Evolutionary conservation across 1,140 invertebrate genomes (phyloP), one percentile per base, ranked within the genome.

Genomic region (Sitophilus oryzae): DNA sequence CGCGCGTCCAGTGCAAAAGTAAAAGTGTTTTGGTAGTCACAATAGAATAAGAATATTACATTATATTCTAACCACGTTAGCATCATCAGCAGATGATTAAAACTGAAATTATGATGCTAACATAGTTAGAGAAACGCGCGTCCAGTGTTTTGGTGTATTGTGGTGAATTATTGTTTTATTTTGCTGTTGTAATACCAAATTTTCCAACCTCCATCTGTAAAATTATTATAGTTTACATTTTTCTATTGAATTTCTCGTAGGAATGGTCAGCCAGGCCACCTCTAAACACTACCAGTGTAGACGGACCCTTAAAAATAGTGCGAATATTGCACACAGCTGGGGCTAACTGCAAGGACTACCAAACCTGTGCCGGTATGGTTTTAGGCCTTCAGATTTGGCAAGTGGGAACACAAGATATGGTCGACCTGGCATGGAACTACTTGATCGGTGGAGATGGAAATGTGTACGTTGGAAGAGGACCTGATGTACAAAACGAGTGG

Each of bases 381-480:
- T 59, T 66, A 3, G 60, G 66, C 20, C 65, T 74, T 11, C 75
- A 77, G 67, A 65, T 67, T 35, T 61, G 63, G 25, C 69, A 73
- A 5, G 66, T 75, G 15, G 59, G 58, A 0, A 46, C 34, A 11
- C 15, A 22, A 4, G 63, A 68, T 25, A 69, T 66, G 49, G 43
- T 44, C 22, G 73, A 77, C 52, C 73, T 71, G 62, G 75, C 75
- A 25, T 85, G 83, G 61, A 88, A 80, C 66, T 88, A 87, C 63
- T 51, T 84, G 42, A 77, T 86, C 36, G 84, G 82, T 11, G 82
- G 81, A 46, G 83, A 86, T 60, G 82, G 80, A 0, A 73, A 76
- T 5, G 74, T 82, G 2, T 85, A 84, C 63, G 79, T 78, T 56
- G 83, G 78, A 0, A 68, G 82, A 18, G 83, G 81, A 1, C 84